Evolutionary conservation across 2,888 invertebrate species (phyloP), one percentile per base, ranked within the genome.

Genomic region (Archips xylosteana): DNA sequence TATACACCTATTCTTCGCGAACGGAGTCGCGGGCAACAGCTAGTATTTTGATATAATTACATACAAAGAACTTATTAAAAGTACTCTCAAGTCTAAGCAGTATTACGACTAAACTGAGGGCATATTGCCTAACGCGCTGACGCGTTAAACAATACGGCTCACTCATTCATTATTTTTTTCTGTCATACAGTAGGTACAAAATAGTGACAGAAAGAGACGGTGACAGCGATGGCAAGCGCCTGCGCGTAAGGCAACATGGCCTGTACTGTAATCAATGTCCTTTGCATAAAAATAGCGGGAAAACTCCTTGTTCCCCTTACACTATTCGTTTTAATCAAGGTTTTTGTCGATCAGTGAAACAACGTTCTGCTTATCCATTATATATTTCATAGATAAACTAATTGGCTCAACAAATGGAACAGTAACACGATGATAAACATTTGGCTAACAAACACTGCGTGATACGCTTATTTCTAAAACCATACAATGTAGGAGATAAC

Each of bases 341-440:
- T 45, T 23, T 23, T 2, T 13, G 23, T 62, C 42, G 12, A 2
- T 39, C 15, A 62, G 45, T 54, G 13, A 45, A 42, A 67, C 36
- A 34, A 42, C 15, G 23, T 15, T 60, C 76, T 61, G 76, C 76
- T 76, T 76, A 77, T 78, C 78, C 79, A 82, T 78, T 81, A 80
- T 80, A 80, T 81, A 83, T 81, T 79, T 82, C 76, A 79, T 79
- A 75, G 78, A 80, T 78, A 78, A 60, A 45, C 84, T 87, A 89
- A 84, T 80, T 81, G 79, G 78, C 78, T 85, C 78, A 89, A 89
- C 89, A 89, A 87, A 85, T 84, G 65, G 82, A 88, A 87, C 82
- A 83, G 78, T 86, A 89, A 87, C 87, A 83, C 78, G 80, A 82
- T 80, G 83, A 83, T 83, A 85, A 87, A 87, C 79, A 86, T 82